A percentile compares a stretch with the other conserved stretches of the same genome.
These are phyloP conservation scores for Brachionus paranguensis DNA, from an alignment of 1,140 invertebrate species.

Conservation along the genomic window DNA sequence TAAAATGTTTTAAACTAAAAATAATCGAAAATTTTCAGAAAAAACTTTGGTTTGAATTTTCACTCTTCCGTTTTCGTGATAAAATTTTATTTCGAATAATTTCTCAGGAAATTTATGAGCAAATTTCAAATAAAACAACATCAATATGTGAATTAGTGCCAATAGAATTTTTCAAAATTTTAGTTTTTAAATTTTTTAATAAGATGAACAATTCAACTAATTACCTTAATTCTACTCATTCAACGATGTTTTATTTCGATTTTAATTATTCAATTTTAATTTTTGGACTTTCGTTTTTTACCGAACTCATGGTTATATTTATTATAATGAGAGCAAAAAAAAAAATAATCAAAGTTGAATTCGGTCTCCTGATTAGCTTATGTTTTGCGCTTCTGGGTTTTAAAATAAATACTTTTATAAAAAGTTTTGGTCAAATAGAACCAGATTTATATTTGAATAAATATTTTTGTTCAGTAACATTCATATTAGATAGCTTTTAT, in stretches of 20 bases:
- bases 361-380: not conserved
- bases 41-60: too few species aligned
- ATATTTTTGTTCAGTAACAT: not conserved
- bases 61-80: too few species aligned
- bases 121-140: too few species aligned
- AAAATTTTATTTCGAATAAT: too few species aligned
- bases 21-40: too few species aligned
- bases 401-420: not conserved
- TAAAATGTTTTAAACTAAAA: too few species aligned
- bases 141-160: too few species aligned
- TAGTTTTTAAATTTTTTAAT: too few species aligned
- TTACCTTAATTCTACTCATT: not conserved
- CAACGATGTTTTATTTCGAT: not conserved
- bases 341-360: not conserved
- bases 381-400: not conserved
- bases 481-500: not conserved
- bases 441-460: not conserved
- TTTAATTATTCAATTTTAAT: not conserved
- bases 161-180: too few species aligned
- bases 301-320: not conserved
- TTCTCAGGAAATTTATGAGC: too few species aligned
- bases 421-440: not conserved
- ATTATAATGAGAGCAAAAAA: not conserved
- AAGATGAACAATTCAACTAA: not conserved
- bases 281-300: not conserved